Evolutionary conservation across 2,888 invertebrate genomes (phyloP).

Genomic region (Tenthredo amoena): DNA sequence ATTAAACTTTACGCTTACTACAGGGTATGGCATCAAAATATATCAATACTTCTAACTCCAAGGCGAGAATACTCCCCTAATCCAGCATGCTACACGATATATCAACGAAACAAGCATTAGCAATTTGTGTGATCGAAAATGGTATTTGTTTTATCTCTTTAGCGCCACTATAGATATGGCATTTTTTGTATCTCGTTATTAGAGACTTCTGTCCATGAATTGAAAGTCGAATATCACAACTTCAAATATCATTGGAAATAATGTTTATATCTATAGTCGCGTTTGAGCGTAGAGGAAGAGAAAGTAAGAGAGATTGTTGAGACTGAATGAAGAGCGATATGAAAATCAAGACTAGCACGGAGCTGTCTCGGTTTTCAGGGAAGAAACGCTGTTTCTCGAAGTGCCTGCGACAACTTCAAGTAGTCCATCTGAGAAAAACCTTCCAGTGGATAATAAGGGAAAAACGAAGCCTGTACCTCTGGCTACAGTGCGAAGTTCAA

Average conservation of each 20-base stretch:
- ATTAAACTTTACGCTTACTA: too few relatives aligned
- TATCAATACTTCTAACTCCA: too few relatives aligned
- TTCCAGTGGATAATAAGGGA: slow-evolving; percentile 52
- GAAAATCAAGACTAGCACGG: slow-evolving; percentile 59
- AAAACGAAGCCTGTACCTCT: slow-evolving; percentile 68
- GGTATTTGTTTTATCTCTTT: background rate
- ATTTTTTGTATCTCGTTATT: background rate
- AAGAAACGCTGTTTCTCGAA: slow-evolving; percentile 73
- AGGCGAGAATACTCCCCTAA: background rate
- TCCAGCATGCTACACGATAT: slow-evolving; percentile 18
- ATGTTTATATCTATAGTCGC: slow-evolving; percentile 8
- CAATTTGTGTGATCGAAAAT: slow-evolving; percentile 9
- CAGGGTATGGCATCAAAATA: too few relatives aligned
- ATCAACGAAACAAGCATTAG: background rate
- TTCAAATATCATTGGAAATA: background rate
- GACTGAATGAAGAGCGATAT: slow-evolving; percentile 22
- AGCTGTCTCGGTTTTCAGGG: slow-evolving; percentile 69
- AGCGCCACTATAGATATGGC: background rate
- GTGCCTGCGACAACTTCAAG: slow-evolving; percentile 59
- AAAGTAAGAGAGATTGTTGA: slow-evolving; percentile 11
- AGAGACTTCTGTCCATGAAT: background rate
- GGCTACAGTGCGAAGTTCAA: slow-evolving; percentile 73
- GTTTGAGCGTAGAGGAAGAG: background rate
- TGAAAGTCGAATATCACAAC: background rate
- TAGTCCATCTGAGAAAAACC: slow-evolving; percentile 10